Percentiles rank a stretch among this genome's conserved stretches.
phyloP scores from a whole-genome alignment of 1,140 invertebrate genomes.

The Colletes gigas region DNA sequence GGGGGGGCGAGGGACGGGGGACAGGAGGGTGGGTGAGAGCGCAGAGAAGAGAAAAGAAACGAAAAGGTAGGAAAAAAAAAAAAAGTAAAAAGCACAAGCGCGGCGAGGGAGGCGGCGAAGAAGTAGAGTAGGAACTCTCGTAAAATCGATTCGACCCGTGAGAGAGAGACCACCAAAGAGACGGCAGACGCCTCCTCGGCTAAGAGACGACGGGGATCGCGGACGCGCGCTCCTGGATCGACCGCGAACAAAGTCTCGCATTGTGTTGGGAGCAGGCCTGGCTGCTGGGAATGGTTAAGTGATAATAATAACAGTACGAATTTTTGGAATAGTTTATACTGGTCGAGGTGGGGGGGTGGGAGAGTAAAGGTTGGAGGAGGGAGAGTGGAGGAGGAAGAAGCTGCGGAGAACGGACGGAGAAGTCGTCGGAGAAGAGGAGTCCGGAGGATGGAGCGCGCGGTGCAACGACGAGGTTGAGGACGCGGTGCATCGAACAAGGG shows the following conservation, averaged over 20 bases:
- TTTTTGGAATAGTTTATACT: slow-evolving; percentile 72
- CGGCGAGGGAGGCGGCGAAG: not conserved
- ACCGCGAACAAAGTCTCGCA: slow-evolving; percentile 68
- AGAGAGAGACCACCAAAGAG: slow-evolving; percentile 54
- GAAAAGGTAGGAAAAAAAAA: not conserved
- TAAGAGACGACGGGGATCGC: slow-evolving; percentile 4
- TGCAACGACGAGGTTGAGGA: not conserved
- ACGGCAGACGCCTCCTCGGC: slow-evolving; percentile 46
- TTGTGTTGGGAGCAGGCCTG: slow-evolving; percentile 54
- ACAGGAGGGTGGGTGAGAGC: too few relatives aligned
- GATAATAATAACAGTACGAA: slow-evolving; percentile 72
- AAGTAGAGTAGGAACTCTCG: slow-evolving; percentile 38
- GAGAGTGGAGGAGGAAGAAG: not conserved
- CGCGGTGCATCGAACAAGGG: not conserved
- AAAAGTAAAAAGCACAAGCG: not conserved
- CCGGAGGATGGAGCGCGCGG: too few relatives aligned
- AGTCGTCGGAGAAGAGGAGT: not conserved
- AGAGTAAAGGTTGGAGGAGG: not conserved
- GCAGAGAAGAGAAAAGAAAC: not conserved
- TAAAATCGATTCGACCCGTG: slow-evolving; percentile 53
- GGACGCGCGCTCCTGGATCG: slow-evolving; percentile 31
- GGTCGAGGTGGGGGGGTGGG: not conserved
- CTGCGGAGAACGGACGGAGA: slow-evolving; percentile 16
- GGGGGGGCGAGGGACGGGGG: not conserved
- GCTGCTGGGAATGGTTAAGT: slow-evolving; percentile 63